Evolutionary conservation across 2,113 vertebrate species (phyloP), one percentile per base, ranked within the genome.

Genomic region (Rhineura floridana): DNA sequence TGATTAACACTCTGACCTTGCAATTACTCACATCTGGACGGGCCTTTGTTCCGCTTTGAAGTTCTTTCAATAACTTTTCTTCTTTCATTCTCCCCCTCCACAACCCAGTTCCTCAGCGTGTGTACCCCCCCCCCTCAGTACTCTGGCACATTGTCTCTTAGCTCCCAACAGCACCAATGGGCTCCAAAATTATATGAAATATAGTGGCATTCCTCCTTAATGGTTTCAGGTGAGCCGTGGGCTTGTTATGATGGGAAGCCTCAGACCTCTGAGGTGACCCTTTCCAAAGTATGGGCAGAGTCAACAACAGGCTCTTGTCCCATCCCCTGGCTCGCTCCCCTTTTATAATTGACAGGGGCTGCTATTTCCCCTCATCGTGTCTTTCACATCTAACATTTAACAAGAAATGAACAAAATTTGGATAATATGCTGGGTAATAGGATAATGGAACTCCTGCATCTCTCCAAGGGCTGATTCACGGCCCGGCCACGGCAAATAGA

Each of bases 21-120:
- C 95, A 96, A 96, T 96, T 96, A 95, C 89, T 91, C 95, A 95
- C 96, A 95, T 96, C 95, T 96, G 96, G 93, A 93, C 42, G 89
- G 75, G 88, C 11, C 91, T 95, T 93, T 93, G 87, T 92, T 93
- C 89, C 1, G 81, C 96, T 96, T 96, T 96, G 96, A 96, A 95
- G 96, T 95, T 89, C 91, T 87, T 93, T 92, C 95, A 88, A 91
- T 95, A 84, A 88, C 93, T 92, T 93, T 84, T 94, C 93, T 95
- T 89, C 93, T 84, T 92, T 91, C 81, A 82, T 77, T 81, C 91
- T 92, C 75, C 25, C 62, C 11, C 39, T 59, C 33, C 21, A 17
- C 15, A 21, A 28, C n/a, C 44, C 6, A 39, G 50, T 89, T 92
- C 89, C 70, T 42, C 89, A 86, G 5, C 0, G 7, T 0, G 2